phyloP scores from a whole-genome alignment of 2,113 vertebrate genomes.

The Rynchops niger region DNA sequence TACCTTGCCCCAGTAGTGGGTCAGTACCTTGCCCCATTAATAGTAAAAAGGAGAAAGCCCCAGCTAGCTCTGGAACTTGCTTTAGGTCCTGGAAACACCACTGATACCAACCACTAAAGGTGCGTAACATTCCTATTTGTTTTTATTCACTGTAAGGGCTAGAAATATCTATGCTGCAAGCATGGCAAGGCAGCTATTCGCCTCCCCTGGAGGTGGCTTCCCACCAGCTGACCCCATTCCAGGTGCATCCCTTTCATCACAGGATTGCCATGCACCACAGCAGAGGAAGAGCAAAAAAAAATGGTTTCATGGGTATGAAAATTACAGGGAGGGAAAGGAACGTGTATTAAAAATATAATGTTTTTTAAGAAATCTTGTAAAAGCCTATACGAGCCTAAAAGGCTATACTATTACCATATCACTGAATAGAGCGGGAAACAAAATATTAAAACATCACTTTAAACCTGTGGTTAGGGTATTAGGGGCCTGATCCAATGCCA shows the following conservation, averaged over 20 bases:
- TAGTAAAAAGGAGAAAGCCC: not conserved
- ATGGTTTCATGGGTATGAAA: not conserved
- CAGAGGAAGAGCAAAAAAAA: not conserved
- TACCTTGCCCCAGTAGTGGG: not conserved
- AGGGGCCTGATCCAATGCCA: conserved; percentile 9
- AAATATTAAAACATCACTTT: not conserved
- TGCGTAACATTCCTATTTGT: not conserved
- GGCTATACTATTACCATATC: not conserved
- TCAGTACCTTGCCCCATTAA: not conserved
- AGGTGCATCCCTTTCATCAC: not conserved
- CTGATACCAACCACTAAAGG: not conserved
- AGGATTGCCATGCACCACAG: not conserved
- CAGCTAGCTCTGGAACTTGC: not conserved
- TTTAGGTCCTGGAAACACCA: not conserved
- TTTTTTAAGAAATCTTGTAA: not conserved
- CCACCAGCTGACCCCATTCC: not conserved
- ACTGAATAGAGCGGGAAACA: not conserved
- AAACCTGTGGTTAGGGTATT: conserved; percentile 29
- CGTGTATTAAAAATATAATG: not conserved
- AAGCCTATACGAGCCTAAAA: too few relatives aligned
- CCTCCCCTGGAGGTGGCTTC: not conserved
- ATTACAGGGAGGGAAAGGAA: not conserved
- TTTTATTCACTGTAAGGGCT: not conserved
- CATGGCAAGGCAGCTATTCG: not conserved
- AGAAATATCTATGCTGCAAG: not conserved